These are phyloP conservation scores for Apotomis turbidana DNA, from an alignment of 2,888 invertebrate species.

Conservation along the genomic window DNA sequence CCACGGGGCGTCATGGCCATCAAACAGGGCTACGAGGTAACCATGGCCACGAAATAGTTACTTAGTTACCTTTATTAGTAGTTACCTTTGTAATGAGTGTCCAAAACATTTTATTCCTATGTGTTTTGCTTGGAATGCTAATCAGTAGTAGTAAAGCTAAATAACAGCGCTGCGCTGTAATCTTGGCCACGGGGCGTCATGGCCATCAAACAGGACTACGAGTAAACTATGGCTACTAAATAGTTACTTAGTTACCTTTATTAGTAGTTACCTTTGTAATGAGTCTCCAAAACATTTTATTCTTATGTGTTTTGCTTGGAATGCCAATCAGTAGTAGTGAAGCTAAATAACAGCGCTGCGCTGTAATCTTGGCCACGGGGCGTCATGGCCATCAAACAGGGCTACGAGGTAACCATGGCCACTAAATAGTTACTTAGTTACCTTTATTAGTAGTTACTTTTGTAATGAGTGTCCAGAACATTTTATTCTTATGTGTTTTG, in stretches of 20 bases:
- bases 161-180: too few species aligned
- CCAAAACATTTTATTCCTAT: too few species aligned
- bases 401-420: slow-evolving; percentile 81
- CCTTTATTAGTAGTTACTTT: not conserved
- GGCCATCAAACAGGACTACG: too few species aligned
- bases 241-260: not conserved
- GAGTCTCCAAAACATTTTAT: not conserved
- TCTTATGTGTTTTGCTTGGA: too few species aligned
- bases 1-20: slow-evolving; percentile 84
- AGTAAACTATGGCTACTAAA: not conserved
- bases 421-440: not conserved
- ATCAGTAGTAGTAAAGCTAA: too few species aligned
- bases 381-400: slow-evolving; percentile 84
- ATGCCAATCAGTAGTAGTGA: too few species aligned
- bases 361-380: slow-evolving; percentile 81
- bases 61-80: too few species aligned
- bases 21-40: slow-evolving; percentile 86
- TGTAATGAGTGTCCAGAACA: too few species aligned
- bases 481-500: too few species aligned
- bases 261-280: not conserved
- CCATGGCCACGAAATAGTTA: slow-evolving; percentile 30
- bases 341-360: slow-evolving; percentile 55
- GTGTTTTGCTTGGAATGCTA: too few species aligned
- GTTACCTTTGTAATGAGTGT: not conserved
- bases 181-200: too few species aligned